phyloP scores from a whole-genome alignment of 2,113 vertebrate species.

The Pachyramphus minor region DNA sequence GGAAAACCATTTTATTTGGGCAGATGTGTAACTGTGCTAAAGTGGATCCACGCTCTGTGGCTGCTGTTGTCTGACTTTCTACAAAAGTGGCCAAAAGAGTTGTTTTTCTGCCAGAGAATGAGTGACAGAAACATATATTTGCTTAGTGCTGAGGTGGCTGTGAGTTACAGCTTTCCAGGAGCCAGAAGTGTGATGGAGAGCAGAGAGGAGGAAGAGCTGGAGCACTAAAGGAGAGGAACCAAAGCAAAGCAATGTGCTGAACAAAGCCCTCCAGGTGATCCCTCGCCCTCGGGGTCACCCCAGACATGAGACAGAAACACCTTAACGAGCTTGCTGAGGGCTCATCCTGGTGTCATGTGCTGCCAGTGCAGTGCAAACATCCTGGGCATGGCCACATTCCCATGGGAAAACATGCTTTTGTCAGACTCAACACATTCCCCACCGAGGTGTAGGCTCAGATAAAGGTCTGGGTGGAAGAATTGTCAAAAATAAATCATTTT shows the following conservation, averaged over 20 bases:
- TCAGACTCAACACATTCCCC: neutral
- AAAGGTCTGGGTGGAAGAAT: neutral
- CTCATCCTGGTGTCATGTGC: neutral
- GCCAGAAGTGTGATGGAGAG: neutral
- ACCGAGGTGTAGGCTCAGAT: neutral
- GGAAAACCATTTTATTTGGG: neutral
- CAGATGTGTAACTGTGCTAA: neutral
- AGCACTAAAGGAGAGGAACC: neutral
- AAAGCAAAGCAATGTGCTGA: neutral
- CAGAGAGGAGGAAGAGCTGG: neutral
- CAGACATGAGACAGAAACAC: neutral
- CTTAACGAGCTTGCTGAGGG: neutral
- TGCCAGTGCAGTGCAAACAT: rapidly evolving
- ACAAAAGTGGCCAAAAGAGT: neutral
- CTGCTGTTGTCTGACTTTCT: neutral
- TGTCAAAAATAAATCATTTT: neutral
- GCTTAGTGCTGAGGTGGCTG: neutral
- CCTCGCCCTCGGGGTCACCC: neutral
- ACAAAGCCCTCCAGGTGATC: neutral
- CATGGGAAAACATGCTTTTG: neutral
- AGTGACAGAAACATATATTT: neutral
- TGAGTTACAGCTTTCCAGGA: neutral
- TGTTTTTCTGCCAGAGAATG: neutral
- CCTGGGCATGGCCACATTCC: neutral
- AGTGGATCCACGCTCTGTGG: neutral